Evolutionary conservation across 1,140 invertebrate genomes (phyloP).

Genomic region (Wiebesia pumilae): DNA sequence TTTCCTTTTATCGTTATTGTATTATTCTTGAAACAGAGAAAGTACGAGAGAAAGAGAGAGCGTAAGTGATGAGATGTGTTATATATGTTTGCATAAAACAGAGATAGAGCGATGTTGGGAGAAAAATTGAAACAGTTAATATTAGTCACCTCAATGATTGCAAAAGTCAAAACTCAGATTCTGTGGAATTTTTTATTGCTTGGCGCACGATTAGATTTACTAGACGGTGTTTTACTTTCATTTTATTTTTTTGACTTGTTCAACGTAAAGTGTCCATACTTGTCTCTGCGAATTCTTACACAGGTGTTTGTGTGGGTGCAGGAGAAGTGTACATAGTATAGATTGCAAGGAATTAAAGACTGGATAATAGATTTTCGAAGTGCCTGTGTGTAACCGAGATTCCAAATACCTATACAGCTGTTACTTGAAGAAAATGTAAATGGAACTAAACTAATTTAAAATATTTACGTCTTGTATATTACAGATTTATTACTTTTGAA

Average conservation of each 20-base stretch:
- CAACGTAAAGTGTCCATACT: too few species aligned
- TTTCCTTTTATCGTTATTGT: constrained; percentile 40
- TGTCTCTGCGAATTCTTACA: not conserved
- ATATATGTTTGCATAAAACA: too few species aligned
- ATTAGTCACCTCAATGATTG: not conserved
- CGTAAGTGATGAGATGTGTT: not conserved
- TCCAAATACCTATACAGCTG: not conserved
- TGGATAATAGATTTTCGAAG: not conserved
- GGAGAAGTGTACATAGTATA: not conserved
- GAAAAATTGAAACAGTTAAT: constrained; percentile 23
- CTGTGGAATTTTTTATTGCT: constrained; percentile 10
- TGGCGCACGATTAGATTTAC: not conserved
- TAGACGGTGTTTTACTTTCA: not conserved
- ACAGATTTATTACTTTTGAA: too few species aligned
- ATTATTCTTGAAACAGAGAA: not conserved
- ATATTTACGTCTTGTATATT: too few species aligned
- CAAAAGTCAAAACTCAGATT: not conserved
- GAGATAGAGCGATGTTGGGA: not conserved
- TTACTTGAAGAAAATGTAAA: not conserved
- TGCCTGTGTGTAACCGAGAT: not conserved
- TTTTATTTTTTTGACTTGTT: not conserved
- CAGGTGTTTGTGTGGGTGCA: not conserved
- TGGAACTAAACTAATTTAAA: not conserved
- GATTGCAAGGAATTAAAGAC: not conserved
- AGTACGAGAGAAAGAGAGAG: too few species aligned